Percentiles rank a stretch among this genome's conserved stretches.
These are phyloP conservation scores for Candoia aspera DNA, from an alignment of 2,113 vertebrate species.

Conservation along the genomic window DNA sequence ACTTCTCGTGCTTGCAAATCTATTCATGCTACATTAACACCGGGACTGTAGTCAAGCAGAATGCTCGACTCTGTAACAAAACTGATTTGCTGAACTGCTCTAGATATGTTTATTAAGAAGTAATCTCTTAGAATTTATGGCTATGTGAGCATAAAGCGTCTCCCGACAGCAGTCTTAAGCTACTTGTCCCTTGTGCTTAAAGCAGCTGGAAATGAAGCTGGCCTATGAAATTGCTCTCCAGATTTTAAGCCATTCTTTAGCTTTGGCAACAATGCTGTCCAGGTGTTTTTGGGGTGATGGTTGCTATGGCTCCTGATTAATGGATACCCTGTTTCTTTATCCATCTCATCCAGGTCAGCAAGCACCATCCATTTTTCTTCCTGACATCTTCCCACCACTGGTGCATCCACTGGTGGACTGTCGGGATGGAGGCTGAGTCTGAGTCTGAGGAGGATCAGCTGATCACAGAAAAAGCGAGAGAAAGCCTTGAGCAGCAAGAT, in stretches of 20 bases:
- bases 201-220: neutral
- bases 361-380: neutral
- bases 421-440: too few relatives aligned
- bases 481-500: too few relatives aligned
- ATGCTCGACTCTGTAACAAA: neutral
- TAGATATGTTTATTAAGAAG: neutral
- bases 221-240: neutral
- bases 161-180: neutral
- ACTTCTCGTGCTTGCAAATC: neutral
- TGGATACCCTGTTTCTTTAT: neutral
- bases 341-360: neutral
- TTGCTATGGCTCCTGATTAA: neutral
- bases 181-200: neutral
- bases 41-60: neutral
- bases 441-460: too few relatives aligned
- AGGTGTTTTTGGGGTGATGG: neutral
- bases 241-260: neutral
- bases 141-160: neutral
- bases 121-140: neutral
- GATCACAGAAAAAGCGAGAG: too few relatives aligned
- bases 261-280: neutral
- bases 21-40: neutral
- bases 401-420: neutral
- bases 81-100: neutral
- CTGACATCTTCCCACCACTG: neutral